Evolutionary conservation across 2,797 vertebrate genomes (phyloP).

Genomic region (Darevskia mixta): DNA sequence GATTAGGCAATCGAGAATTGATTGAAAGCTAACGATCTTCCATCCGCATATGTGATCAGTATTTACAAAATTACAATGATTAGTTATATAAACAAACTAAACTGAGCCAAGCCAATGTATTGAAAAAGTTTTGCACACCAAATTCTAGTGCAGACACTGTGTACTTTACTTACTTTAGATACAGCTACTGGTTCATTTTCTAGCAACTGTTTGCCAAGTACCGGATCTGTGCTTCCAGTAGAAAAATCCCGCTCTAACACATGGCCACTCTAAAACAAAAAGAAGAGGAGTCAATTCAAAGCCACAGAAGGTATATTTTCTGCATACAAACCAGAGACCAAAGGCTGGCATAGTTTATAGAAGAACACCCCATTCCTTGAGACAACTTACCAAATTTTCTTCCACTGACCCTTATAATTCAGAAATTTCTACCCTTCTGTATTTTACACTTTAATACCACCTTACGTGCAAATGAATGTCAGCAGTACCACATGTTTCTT

Average conservation of each 20-base stretch:
- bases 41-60: not conserved
- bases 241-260: conserved; percentile 81
- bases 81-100: too few relatives aligned
- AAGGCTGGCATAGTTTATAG: not conserved
- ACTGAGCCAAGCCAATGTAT: not conserved
- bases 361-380: not conserved
- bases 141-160: not conserved
- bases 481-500: not conserved
- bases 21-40: not conserved
- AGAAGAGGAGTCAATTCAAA: conserved; percentile 21
- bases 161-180: conserved; percentile 76
- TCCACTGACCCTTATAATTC: not conserved
- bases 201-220: conserved; percentile 77
- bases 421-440: not conserved
- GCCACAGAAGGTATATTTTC: not conserved
- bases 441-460: not conserved
- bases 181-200: conserved; percentile 75
- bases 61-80: not conserved
- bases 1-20: not conserved
- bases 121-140: not conserved
- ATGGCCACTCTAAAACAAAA: conserved; percentile 73
- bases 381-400: not conserved
- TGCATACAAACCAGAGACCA: not conserved
- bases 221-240: conserved; percentile 76
- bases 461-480: too few relatives aligned